These are phyloP conservation scores for Perdita meconis DNA, from an alignment of 2,888 invertebrate species.

Conservation along the genomic window DNA sequence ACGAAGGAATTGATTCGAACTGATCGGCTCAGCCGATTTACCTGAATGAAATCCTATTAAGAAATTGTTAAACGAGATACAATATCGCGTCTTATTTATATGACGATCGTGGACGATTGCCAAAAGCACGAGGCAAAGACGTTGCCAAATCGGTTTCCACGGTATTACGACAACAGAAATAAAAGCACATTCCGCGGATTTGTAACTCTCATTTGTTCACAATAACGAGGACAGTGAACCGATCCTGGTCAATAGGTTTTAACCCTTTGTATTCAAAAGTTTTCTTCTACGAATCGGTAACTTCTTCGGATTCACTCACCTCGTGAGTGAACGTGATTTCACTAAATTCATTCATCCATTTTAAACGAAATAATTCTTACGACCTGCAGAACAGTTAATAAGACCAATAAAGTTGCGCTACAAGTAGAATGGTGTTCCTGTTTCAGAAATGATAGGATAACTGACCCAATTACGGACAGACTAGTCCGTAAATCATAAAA, in stretches of 20 bases:
- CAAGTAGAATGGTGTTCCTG: not conserved
- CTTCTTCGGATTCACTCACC: not conserved
- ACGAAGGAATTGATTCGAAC: constrained; percentile 21
- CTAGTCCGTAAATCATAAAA: no score
- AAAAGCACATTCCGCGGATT: constrained; percentile 74
- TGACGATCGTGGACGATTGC: constrained; percentile 71
- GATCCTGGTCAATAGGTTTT: constrained; percentile 10
- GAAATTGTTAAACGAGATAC: constrained; percentile 62
- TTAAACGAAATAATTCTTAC: not conserved
- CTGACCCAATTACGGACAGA: no score
- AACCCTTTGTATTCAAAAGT: constrained; percentile 12
- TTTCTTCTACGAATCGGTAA: not conserved
- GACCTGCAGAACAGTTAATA: not conserved
- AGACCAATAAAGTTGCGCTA: not conserved
- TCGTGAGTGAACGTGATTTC: not conserved
- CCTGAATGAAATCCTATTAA: constrained; percentile 57
- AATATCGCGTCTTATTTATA: constrained; percentile 61
- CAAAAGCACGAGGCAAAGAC: constrained; percentile 63
- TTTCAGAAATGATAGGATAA: not conserved
- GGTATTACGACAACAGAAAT: constrained; percentile 70
- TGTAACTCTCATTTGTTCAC: constrained; percentile 50
- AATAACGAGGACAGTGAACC: constrained; percentile 16
- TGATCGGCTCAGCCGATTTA: constrained; percentile 43
- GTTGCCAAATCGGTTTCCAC: constrained; percentile 75
- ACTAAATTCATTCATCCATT: not conserved